Evolutionary conservation across 2,113 vertebrate genomes (phyloP), one percentile per base, ranked within the genome.

Genomic region (Platichthys flesus): DNA sequence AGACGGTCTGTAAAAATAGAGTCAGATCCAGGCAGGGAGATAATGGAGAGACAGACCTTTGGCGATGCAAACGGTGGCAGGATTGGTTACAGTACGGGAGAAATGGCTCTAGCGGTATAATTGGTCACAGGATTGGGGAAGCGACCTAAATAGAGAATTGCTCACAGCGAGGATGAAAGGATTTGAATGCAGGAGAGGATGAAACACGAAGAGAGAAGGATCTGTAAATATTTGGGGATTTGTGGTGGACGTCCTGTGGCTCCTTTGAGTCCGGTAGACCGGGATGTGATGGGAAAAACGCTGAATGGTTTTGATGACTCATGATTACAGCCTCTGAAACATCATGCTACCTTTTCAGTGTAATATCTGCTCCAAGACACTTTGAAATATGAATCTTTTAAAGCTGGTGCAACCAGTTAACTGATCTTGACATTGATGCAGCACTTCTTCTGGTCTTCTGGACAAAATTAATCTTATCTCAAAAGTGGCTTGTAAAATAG

Each of bases 81-180:
- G 49, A 35, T 67, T 64, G 58, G 74, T 60, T 66, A 7, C 18
- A 71, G 49, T 24, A 45, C 16, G 9, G 49, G 23, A 61, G 79
- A 79, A 67, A 62, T 18, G n/a, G 56, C 12, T 61, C 2, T 54
- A 28, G 24, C n/a, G 28, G 63, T 20, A 74, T 49, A 73, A 74
- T 26, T 67, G 70, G 79, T 64, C 52, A n/a, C 79, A 84, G 76
- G 42, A 79, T 49, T 69, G 51, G 49, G 51, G 62, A 86, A 87
- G 65, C 75, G 82, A 78, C 78, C 84, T 73, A 80, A 76, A 86
- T 82, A 82, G 31, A 77, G 55, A 85, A 65, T 52, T 16, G 68
- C 80, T 85, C 69, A 26, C 28, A 72, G 70, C 59, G 14, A 47
- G 47, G 60, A 85, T 80, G 67, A 83, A 86, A 67, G 9, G 74